Percentiles rank a stretch among this genome's conserved stretches.
phyloP scores from a whole-genome alignment of 35 echinoderm and acorn worm species.

The Chiridota heheva region DNA sequence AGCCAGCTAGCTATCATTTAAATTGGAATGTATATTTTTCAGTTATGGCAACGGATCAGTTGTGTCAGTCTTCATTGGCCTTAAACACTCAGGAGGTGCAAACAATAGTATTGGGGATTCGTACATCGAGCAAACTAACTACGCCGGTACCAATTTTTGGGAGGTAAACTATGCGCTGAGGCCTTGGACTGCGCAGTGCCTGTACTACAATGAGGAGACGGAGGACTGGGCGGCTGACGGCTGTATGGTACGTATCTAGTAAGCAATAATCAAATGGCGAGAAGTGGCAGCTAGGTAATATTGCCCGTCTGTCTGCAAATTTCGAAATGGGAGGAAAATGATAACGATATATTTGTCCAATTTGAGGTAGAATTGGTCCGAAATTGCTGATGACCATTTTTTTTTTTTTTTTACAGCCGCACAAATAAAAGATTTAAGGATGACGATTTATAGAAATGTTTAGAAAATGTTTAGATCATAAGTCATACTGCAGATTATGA shows the following conservation, averaged over 20 bases:
- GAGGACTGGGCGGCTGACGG: constrained; percentile 75
- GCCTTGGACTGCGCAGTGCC: constrained; percentile 70
- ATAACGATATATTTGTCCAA: too few relatives aligned
- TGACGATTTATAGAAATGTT: too few relatives aligned
- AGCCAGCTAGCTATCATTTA: too few relatives aligned
- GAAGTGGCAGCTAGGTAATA: too few relatives aligned
- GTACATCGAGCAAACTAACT: constrained; percentile 29
- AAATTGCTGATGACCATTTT: too few relatives aligned
- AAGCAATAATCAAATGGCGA: neutral
- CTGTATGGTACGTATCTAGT: constrained; percentile 51
- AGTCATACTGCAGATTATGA: too few relatives aligned
- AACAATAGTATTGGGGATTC: constrained; percentile 44
- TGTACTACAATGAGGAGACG: constrained; percentile 65
- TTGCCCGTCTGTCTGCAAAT: too few relatives aligned
- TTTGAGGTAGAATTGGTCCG: too few relatives aligned
- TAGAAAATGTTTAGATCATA: too few relatives aligned
- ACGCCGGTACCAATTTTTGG: constrained; percentile 62
- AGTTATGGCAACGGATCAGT: constrained; percentile 71
- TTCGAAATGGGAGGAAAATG: too few relatives aligned
- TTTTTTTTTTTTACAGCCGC: too few relatives aligned
- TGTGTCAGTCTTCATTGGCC: constrained; percentile 46
- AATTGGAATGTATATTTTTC: neutral
- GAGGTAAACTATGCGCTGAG: constrained; percentile 61
- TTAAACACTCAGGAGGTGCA: constrained; percentile 63
- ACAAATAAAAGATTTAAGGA: too few relatives aligned